Conservation (phyloP, 2,797 vertebrate genomes). For the Ambastaia sidthimunki region DNA sequence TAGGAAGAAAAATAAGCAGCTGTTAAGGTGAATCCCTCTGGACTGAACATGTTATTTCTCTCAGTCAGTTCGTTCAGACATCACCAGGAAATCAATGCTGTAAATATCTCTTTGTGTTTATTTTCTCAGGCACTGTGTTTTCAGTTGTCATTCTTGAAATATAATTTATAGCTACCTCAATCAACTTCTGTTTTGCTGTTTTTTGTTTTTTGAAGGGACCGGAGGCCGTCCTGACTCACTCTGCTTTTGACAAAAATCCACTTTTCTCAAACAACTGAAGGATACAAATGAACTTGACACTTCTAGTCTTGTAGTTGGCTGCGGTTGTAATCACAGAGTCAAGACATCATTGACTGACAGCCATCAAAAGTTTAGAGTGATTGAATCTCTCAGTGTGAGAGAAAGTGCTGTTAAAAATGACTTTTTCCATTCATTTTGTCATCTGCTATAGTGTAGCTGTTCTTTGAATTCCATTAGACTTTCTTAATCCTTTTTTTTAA, state of each 20-base stretch:
- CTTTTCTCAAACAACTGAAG: not conserved
- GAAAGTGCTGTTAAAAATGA: not conserved
- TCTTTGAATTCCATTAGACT: no score
- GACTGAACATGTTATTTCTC: conserved; percentile 13
- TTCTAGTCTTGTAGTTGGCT: not conserved
- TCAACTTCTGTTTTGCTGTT: not conserved
- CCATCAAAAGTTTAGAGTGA: not conserved
- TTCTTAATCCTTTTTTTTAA: no score
- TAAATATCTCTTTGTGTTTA: not conserved
- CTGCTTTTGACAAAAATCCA: no score
- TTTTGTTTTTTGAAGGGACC: not conserved
- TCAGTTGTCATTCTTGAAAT: not conserved
- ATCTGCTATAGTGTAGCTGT: not conserved
- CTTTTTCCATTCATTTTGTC: conserved; percentile 1
- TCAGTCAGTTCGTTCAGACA: conserved; percentile 22
- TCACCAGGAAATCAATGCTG: not conserved
- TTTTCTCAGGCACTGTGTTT: not conserved
- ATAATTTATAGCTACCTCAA: not conserved
- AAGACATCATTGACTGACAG: not conserved
- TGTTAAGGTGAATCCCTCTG: conserved; percentile 66
- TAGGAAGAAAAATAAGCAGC: conserved; percentile 66
- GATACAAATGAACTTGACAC: not conserved
- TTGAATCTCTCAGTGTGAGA: not conserved
- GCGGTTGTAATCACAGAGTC: not conserved
- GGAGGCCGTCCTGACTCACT: no score